phyloP scores from a whole-genome alignment of 2,888 invertebrate species.

The Myathropa florea region DNA sequence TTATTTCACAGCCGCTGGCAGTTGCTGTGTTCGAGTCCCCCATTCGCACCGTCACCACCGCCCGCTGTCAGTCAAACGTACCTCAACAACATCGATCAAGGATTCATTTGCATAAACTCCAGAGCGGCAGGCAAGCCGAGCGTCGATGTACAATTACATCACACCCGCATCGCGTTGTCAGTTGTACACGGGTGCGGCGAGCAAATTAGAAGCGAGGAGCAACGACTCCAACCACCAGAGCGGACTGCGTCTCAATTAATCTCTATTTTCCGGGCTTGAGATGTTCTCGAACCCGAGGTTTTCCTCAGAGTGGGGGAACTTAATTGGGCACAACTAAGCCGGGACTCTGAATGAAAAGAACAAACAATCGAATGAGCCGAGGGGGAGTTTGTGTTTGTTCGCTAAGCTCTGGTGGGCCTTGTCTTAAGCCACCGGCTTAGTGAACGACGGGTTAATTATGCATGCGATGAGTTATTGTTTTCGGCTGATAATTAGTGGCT shows the following conservation, averaged over 20 bases:
- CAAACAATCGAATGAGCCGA: background rate
- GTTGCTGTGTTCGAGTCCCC: slow-evolving; percentile 52
- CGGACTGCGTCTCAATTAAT: slow-evolving; percentile 59
- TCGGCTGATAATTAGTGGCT: slow-evolving; percentile 60
- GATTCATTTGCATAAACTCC: slow-evolving; percentile 68
- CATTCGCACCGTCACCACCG: slow-evolving; percentile 6
- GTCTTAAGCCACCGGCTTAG: slow-evolving; percentile 35
- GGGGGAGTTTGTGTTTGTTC: slow-evolving; percentile 9
- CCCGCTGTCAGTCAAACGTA: slow-evolving; percentile 53
- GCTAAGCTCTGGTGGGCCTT: slow-evolving; percentile 26
- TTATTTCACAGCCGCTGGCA: slow-evolving; percentile 61
- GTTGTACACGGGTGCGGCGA: slow-evolving; percentile 63
- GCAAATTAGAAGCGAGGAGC: slow-evolving; percentile 54
- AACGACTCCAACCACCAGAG: background rate
- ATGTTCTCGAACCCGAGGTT: slow-evolving; percentile 5
- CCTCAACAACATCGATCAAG: slow-evolving; percentile 66
- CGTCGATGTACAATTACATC: slow-evolving; percentile 61
- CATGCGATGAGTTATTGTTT: slow-evolving; percentile 66
- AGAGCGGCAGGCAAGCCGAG: background rate
- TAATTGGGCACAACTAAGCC: slow-evolving; percentile 64
- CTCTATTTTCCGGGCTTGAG: slow-evolving; percentile 57
- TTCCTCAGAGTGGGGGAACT: slow-evolving; percentile 21
- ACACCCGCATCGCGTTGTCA: slow-evolving; percentile 69
- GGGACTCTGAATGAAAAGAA: slow-evolving; percentile 23
- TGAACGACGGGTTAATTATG: slow-evolving; percentile 57